Base-by-base conservation (phyloP, 2,113 vertebrate genomes). In the Myiozetetes cayanensis region DNA sequence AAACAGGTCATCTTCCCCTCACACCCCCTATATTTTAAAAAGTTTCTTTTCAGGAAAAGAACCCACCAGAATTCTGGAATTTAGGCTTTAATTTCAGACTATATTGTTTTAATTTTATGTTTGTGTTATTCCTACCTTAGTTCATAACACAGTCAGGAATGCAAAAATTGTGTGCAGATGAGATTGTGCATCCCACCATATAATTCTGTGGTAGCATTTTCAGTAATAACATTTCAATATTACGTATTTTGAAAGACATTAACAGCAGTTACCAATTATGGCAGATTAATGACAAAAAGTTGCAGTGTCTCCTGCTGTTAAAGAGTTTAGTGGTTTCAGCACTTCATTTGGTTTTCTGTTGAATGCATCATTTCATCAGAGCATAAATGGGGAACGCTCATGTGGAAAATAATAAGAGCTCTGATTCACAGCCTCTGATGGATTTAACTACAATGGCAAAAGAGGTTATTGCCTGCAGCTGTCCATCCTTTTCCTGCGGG, bases 381-480 rank as follows among this genome's bases (percentile, higher is more conserved):
- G 56, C 79, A 92, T 63, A 94, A 96, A 90, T 67, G 61, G 52
- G 24, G 27, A 89, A 91, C 68, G 24, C 47, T 96, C 94, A 92
- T 87, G 93, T 89, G 94, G 94, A 96, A 97, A 92, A 93, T 94
- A 94, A 90, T 71, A 67, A 37, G 83, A 79, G 73, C 80, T 95
- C 68, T 95, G 89, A 94, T 92, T 96, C 93, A 91, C 58, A 78
- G 68, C 67, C 89, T 87, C 92, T 94, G 91, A 88, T 92, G 80
- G 83, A 93, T 96, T 95, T 94, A 95, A 84, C 72, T 86, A 44
- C 59, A 90, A 71, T 67, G 76, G 86, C 79, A 94, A 84, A 89
- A 92, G 96, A 96, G 94, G 92, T 96, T 96, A 90, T 73, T 92
- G 95, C 94, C 86, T 95, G 86, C 90, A 97, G 90, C 94, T 97